Evolutionary conservation across 92 coral and sea anemone genomes (phyloP), one percentile per base, ranked within the genome.

Genomic region (Bergia puertoricense): DNA sequence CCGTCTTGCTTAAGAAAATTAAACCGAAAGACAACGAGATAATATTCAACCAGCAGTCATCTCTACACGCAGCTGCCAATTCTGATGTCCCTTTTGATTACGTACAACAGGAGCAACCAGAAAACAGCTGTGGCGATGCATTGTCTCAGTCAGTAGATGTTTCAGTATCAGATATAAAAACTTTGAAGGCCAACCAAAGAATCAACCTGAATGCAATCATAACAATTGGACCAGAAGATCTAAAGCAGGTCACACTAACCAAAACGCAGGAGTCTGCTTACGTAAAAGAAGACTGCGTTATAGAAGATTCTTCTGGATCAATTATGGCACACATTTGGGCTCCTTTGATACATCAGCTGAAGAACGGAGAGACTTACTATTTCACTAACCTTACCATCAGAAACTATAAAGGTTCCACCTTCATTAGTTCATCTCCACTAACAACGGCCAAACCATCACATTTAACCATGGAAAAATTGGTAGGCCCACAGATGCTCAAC

Each of bases 101-200:
- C 45, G 22, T 72, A 79, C 85, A 77, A 22, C 81, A 46, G 65
- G 57, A 77, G 37, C 22, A 45, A 77, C 56, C 38, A 77, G 57
- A 77, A 77, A 44, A 44, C 48, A 77, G 59, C 39, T 10, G 79
- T 75, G 38, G n/a, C 2, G 56, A 76, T 76, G 54, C 30, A 76
- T 76, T 76, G 56, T 76, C 80, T 76, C 54, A 76, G 56, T 42
- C 51, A 43, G 56, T 68, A 2, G 89, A 89, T 74, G 90, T 88
- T 11, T 77, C 83, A 1, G 88, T 91, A 67, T 85, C 91, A 37
- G 82, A 91, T 68, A 81, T 88, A 10, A 65, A 65, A 20, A 38
- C 88, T 46, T 65, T 93, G 74, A 82, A 65, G 51, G 90, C 93
- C 18, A 93, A 93, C 89, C 95, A 93, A 80, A 93, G 80, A 93